Conservation (phyloP, 2,888 invertebrate species). For the Drosophila colorata region DNA sequence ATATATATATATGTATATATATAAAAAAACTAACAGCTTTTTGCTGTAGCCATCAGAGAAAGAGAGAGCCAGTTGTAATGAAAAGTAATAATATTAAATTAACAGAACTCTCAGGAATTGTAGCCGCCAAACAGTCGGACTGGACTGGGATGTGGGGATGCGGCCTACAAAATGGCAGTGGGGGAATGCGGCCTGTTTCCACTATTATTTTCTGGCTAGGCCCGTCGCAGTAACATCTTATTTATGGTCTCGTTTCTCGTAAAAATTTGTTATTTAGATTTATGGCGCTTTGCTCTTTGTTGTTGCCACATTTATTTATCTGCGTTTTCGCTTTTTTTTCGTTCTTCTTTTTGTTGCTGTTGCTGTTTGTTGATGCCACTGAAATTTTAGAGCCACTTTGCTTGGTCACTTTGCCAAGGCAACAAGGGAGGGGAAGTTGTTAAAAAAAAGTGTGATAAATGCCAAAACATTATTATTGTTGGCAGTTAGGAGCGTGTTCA, state of each 20-base stretch:
- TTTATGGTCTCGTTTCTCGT: constrained; percentile 79
- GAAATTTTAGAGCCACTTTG: constrained; percentile 78
- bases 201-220: constrained; percentile 62
- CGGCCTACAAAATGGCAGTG: constrained; percentile 41
- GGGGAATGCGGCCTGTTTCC: constrained; percentile 17
- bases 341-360: constrained; percentile 17
- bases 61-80: constrained; percentile 65
- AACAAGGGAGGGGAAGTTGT: neutral
- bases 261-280: constrained; percentile 79
- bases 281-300: constrained; percentile 77
- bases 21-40: constrained; percentile 64
- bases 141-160: too few species aligned
- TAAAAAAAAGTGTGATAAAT: constrained; percentile 68
- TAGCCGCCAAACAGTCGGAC: constrained; percentile 32
- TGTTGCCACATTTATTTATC: constrained; percentile 77
- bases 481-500: constrained; percentile 43
- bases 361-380: constrained; percentile 42
- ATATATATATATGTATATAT: neutral
- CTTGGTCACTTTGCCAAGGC: constrained; percentile 66
- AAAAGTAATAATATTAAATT: constrained; percentile 83
- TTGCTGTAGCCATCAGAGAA: constrained; percentile 38
- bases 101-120: constrained; percentile 76
- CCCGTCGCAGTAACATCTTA: constrained; percentile 69
- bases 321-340: constrained; percentile 42
- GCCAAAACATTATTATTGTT: constrained; percentile 70